Percentiles rank a stretch among this genome's conserved stretches.
Evolutionary conservation across 2,888 invertebrate species (phyloP).

Genomic region (Agrilus biguttatus): DNA sequence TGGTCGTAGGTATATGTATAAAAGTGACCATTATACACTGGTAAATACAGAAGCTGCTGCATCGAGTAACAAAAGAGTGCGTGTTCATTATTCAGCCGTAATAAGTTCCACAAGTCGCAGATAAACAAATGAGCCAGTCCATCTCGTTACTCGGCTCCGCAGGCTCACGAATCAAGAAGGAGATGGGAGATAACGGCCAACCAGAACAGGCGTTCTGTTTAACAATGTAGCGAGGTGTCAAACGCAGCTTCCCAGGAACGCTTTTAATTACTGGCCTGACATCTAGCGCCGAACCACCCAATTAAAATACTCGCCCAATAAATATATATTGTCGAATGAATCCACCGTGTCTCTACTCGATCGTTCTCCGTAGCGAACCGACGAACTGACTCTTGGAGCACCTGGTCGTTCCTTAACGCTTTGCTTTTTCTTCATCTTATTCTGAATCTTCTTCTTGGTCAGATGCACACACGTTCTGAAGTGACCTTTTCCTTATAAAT

Average conservation of each 20-base stretch:
- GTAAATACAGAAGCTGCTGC: slow-evolving; percentile 7
- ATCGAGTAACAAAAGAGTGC: slow-evolving; percentile 20
- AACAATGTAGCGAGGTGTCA: slow-evolving; percentile 34
- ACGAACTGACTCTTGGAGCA: neutral
- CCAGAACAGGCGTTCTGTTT: slow-evolving; percentile 23
- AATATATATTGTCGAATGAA: slow-evolving; percentile 22
- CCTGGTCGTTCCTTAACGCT: neutral
- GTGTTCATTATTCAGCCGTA: slow-evolving; percentile 28
- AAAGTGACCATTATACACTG: slow-evolving; percentile 2
- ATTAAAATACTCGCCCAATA: slow-evolving; percentile 30
- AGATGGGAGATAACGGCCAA: slow-evolving; percentile 22
- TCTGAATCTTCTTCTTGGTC: neutral
- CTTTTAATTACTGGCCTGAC: slow-evolving; percentile 32
- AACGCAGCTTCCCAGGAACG: slow-evolving; percentile 29
- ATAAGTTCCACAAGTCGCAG: slow-evolving; percentile 26
- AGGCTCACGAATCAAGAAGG: slow-evolving; percentile 26
- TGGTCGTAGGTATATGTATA: neutral
- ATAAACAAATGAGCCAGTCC: slow-evolving; percentile 31
- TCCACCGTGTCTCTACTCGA: slow-evolving; percentile 6
- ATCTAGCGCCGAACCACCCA: slow-evolving; percentile 30
- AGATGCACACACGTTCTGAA: neutral
- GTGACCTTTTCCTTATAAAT: too few species aligned
- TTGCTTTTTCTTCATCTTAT: neutral
- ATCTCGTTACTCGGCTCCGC: slow-evolving; percentile 24
- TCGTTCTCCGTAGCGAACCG: slow-evolving; percentile 1